Conservation (phyloP, 2,888 invertebrate genomes). For the Neoscelio sp. region DNA sequence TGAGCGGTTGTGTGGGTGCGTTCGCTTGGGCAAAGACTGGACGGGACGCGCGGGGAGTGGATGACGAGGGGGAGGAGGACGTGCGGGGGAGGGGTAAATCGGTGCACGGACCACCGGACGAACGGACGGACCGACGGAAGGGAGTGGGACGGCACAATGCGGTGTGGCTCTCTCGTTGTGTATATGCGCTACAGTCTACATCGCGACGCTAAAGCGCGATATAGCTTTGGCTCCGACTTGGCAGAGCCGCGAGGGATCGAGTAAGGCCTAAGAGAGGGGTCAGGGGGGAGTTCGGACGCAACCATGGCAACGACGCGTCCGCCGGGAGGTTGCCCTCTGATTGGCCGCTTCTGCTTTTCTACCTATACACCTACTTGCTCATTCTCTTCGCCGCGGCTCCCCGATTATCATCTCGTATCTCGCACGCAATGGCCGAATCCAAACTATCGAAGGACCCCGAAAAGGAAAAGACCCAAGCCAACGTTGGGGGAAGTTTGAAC, state of each 20-base stretch:
- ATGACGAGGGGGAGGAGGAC: slow-evolving; percentile 57
- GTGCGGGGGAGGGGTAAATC: slow-evolving; percentile 40
- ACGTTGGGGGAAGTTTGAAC: too few species aligned
- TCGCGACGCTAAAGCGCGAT: slow-evolving; percentile 63
- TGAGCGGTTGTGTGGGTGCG: slow-evolving; percentile 49
- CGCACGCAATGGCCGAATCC: slow-evolving; percentile 77
- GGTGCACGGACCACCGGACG: slow-evolving; percentile 45
- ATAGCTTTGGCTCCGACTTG: slow-evolving; percentile 64
- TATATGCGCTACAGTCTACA: slow-evolving; percentile 67
- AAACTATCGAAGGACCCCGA: slow-evolving; percentile 60
- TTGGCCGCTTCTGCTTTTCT: slow-evolving; percentile 82
- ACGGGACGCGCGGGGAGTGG: slow-evolving; percentile 51
- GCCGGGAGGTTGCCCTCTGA: slow-evolving; percentile 82
- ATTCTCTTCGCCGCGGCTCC: slow-evolving; percentile 71
- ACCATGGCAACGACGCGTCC: slow-evolving; percentile 83
- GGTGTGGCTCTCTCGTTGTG: slow-evolving; percentile 65
- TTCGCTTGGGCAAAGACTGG: slow-evolving; percentile 61
- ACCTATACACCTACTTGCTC: slow-evolving; percentile 75
- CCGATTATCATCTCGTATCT: slow-evolving; percentile 81
- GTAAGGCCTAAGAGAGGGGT: slow-evolving; percentile 81
- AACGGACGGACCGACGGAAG: slow-evolving; percentile 55
- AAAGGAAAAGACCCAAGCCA: too few species aligned
- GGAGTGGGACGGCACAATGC: slow-evolving; percentile 60
- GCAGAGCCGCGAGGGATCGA: slow-evolving; percentile 78
- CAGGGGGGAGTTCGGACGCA: slow-evolving; percentile 78